Conservation (phyloP, 2,888 invertebrate genomes). For the Microctonus hyperodae region DNA sequence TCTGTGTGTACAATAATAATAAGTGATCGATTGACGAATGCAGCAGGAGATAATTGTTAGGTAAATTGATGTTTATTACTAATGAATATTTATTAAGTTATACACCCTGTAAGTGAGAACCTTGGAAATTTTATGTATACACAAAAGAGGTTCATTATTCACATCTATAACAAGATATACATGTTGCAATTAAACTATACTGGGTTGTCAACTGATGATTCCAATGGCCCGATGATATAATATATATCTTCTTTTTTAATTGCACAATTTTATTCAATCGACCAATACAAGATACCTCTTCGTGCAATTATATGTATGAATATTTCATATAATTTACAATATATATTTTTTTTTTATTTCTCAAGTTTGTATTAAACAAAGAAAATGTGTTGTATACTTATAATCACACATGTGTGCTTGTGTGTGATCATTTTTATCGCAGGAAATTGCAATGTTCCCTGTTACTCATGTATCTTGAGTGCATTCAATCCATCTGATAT, state of each 20-base stretch:
- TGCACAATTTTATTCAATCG: neutral
- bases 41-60: slow-evolving; percentile 10
- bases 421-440: neutral
- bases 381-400: neutral
- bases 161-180: neutral
- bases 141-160: neutral
- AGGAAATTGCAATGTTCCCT: neutral
- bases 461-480: neutral
- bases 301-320: neutral
- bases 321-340: too few relatives aligned
- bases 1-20: neutral
- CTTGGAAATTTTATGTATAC: neutral
- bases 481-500: neutral
- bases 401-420: neutral
- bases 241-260: neutral
- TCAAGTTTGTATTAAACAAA: neutral
- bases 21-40: slow-evolving; percentile 1
- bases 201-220: neutral
- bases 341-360: neutral
- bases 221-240: neutral
- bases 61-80: slow-evolving; percentile 19
- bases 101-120: neutral
- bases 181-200: neutral
- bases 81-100: slow-evolving; percentile 11
- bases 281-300: neutral